These are phyloP conservation scores for Sarcophaga bullata DNA, from an alignment of 1,140 invertebrate species.

Conservation along the genomic window DNA sequence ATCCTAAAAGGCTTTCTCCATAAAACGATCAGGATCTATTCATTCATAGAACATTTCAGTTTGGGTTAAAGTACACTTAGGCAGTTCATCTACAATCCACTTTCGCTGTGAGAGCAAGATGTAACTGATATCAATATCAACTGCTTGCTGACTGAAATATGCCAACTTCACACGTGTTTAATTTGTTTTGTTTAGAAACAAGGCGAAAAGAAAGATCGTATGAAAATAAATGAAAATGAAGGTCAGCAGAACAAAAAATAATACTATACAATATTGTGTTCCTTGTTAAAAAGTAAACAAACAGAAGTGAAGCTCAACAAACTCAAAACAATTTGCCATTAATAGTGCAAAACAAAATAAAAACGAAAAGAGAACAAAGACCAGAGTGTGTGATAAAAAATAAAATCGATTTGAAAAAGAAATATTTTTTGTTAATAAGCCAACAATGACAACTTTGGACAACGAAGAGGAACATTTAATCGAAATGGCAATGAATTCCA, in stretches of 20 bases:
- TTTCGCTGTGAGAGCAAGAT: too few relatives aligned
- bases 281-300: background rate
- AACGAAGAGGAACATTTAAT: conserved; percentile 54
- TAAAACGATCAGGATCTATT: too few relatives aligned
- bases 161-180: too few relatives aligned
- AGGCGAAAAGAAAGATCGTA: background rate
- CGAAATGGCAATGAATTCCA: conserved; percentile 47
- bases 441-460: conserved; percentile 53
- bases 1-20: too few relatives aligned
- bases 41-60: too few relatives aligned
- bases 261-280: background rate
- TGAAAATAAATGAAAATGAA: background rate
- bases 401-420: background rate
- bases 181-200: background rate
- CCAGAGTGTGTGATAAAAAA: background rate
- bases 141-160: too few relatives aligned
- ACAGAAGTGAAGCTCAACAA: background rate
- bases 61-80: too few relatives aligned
- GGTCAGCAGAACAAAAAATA: background rate
- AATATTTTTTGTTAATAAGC: background rate
- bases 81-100: too few relatives aligned
- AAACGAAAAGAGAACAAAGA: background rate
- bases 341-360: background rate
- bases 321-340: background rate
- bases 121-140: too few relatives aligned